Percentiles rank a stretch among this genome's conserved stretches.
Conservation (phyloP, 1,140 invertebrate species). For the Lepidurus arcticus region DNA sequence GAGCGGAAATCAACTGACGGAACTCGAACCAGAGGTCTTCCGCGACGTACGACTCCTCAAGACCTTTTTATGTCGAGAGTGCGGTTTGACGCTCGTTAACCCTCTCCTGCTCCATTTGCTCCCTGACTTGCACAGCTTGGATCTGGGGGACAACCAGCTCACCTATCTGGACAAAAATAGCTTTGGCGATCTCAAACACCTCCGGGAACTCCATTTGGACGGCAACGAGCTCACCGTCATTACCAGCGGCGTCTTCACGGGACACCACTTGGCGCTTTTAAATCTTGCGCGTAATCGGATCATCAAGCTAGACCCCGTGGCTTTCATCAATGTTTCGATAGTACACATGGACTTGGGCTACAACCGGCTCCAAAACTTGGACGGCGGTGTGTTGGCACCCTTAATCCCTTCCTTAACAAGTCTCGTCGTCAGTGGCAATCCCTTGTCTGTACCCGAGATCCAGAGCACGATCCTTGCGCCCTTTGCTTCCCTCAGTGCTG, state of each 20-base stretch:
- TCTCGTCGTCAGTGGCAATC: conserved; percentile 30
- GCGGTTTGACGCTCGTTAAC: conserved; percentile 64
- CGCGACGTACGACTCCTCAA: conserved; percentile 61
- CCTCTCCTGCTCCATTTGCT: conserved; percentile 52
- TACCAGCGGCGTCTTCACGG: conserved; percentile 31
- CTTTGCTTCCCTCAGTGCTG: background rate
- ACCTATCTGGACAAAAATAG: conserved; percentile 68
- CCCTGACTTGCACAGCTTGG: conserved; percentile 52
- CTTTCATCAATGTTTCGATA: conserved; percentile 53
- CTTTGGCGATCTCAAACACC: conserved; percentile 56
- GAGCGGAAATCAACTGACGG: conserved; percentile 62
- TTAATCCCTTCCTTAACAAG: conserved; percentile 23
- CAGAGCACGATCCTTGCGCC: conserved; percentile 31
- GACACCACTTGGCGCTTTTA: conserved; percentile 46
- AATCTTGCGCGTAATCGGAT: conserved; percentile 63
- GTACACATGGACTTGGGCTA: conserved; percentile 48
- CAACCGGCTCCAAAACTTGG: conserved; percentile 39
- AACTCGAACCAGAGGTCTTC: conserved; percentile 68
- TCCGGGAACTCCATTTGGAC: conserved; percentile 62
- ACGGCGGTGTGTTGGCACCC: conserved; percentile 36
- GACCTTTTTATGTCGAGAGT: conserved; percentile 60
- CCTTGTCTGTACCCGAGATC: conserved; percentile 29
- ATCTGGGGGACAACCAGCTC: conserved; percentile 69
- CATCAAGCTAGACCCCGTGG: conserved; percentile 56
- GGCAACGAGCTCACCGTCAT: conserved; percentile 66